These are phyloP conservation scores for Micrastur ruficollis DNA, from an alignment of 2,797 vertebrate genomes.

Conservation along the genomic window DNA sequence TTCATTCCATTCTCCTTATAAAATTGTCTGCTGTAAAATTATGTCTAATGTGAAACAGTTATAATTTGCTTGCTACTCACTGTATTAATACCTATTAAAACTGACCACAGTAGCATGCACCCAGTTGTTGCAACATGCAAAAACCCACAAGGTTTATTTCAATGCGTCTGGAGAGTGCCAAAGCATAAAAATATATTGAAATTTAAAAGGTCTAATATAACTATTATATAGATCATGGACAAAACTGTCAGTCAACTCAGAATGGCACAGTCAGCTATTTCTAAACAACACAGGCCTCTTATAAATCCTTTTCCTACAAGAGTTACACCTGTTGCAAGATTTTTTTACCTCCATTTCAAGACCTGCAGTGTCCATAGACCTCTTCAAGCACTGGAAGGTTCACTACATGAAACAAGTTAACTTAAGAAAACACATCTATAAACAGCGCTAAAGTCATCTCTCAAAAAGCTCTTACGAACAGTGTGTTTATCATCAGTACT, in stretches of 20 bases:
- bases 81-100: constrained; percentile 60
- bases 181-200: background rate
- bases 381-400: background rate
- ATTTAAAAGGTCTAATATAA: background rate
- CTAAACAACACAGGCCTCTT: background rate
- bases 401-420: background rate
- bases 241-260: background rate
- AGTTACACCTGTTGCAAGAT: background rate
- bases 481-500: background rate
- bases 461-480: background rate
- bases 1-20: constrained; percentile 65
- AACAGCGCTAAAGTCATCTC: background rate
- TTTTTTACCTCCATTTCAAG: background rate
- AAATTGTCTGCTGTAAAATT: constrained; percentile 62
- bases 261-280: background rate
- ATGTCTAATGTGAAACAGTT: constrained; percentile 55
- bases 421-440: background rate
- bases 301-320: background rate
- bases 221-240: background rate
- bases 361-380: background rate
- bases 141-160: constrained; percentile 33
- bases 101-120: background rate
- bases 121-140: constrained; percentile 13
- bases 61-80: constrained; percentile 46
- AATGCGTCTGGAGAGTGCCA: background rate